These are phyloP conservation scores for Troides helena DNA, from an alignment of 2,888 invertebrate species.

Conservation along the genomic window DNA sequence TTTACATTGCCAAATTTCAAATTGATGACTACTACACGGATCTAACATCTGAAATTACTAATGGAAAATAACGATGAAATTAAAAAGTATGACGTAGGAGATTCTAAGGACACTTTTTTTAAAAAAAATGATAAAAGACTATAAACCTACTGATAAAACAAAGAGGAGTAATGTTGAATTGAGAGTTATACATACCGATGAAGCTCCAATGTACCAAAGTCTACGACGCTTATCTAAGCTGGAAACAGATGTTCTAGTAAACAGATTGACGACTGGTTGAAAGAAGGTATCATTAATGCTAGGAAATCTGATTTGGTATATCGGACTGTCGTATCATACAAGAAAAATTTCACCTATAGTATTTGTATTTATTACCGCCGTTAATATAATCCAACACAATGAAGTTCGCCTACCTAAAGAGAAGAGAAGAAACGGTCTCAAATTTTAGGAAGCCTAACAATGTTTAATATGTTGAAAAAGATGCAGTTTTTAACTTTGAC, in stretches of 20 bases:
- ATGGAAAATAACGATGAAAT: background rate
- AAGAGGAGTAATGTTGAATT: conserved; percentile 29
- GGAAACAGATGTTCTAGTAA: conserved; percentile 25
- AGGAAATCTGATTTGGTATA: no score
- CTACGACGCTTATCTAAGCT: conserved; percentile 27
- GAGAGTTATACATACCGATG: conserved; percentile 27
- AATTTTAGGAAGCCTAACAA: conserved; percentile 32
- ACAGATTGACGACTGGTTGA: background rate
- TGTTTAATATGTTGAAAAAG: conserved; percentile 33
- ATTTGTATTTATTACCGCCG: no score
- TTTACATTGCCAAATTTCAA: conserved; percentile 28
- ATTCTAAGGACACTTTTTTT: background rate
- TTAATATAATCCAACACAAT: conserved; percentile 31
- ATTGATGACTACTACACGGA: conserved; percentile 29
- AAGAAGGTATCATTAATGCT: no score
- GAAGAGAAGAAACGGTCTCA: conserved; percentile 32
- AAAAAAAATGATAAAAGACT: conserved; percentile 24
- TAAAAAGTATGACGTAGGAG: no score
- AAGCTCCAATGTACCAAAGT: conserved; percentile 24
- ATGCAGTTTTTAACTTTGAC: conserved; percentile 33
- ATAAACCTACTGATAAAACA: conserved; percentile 27
- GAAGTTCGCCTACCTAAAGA: conserved; percentile 33
- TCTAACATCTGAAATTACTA: background rate
- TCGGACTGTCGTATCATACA: no score
- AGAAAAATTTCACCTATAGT: no score